phyloP scores from a whole-genome alignment of 2,113 vertebrate species.

The Taxidea taxus region DNA sequence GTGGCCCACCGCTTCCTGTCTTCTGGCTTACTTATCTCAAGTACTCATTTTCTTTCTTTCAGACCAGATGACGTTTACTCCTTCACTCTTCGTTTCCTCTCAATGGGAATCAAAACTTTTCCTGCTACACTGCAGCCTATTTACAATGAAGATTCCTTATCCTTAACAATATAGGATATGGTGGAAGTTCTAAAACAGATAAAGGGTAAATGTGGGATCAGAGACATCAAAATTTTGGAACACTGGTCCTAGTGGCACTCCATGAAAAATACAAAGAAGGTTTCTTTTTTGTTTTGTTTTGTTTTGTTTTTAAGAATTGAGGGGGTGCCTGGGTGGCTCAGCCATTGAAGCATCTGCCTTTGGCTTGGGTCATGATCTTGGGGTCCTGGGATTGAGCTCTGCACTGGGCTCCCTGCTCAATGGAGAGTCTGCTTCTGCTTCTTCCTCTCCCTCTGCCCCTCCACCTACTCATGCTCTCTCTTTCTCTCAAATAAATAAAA shows the following conservation, averaged over 20 bases:
- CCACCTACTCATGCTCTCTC: neutral
- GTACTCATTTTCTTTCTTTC: neutral
- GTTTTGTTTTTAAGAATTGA: neutral
- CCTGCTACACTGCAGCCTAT: neutral
- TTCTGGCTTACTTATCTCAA: neutral
- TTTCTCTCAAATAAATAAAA: neutral
- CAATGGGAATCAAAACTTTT: neutral
- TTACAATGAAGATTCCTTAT: constrained; percentile 6
- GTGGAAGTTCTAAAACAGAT: neutral
- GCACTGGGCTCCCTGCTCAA: neutral
- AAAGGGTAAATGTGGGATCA: constrained; percentile 3
- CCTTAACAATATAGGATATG: neutral
- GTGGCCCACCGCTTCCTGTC: neutral
- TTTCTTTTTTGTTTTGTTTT: neutral
- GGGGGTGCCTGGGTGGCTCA: neutral
- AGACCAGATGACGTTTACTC: neutral
- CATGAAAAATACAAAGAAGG: neutral
- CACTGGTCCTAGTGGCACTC: neutral
- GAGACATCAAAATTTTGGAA: neutral
- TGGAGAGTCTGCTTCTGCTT: neutral
- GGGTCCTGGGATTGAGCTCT: neutral
- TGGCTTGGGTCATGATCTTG: neutral
- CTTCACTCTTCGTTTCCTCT: neutral
- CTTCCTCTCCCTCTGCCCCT: neutral
- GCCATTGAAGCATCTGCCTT: neutral